Evolutionary conservation across 2,113 vertebrate species (phyloP).

Genomic region (Azemiops feae): DNA sequence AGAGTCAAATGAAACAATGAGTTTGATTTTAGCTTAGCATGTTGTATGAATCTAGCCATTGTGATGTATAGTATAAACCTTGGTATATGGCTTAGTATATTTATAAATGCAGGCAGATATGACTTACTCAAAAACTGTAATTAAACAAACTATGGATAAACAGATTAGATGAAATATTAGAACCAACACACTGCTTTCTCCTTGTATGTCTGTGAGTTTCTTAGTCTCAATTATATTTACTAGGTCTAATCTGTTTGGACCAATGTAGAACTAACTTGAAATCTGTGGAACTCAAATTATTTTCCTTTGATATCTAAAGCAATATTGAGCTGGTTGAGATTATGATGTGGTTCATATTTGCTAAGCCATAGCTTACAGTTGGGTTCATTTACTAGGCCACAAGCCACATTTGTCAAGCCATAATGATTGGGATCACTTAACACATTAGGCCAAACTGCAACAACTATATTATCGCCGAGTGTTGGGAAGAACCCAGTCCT

Average conservation of each 20-base stretch:
- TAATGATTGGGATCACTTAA: neutral
- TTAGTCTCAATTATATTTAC: neutral
- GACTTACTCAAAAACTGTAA: neutral
- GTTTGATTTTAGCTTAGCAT: neutral
- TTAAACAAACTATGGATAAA: neutral
- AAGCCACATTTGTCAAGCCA: neutral
- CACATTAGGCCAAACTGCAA: neutral
- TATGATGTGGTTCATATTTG: neutral
- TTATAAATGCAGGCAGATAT: neutral
- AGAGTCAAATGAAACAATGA: neutral
- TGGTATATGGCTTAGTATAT: neutral
- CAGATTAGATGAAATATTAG: neutral
- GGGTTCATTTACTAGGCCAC: neutral
- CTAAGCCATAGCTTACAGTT: neutral
- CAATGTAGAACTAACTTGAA: neutral
- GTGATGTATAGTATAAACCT: neutral
- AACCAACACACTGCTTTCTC: neutral
- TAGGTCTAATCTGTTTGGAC: neutral
- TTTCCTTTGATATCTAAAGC: neutral
- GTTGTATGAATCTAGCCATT: neutral
- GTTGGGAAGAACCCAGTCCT: neutral
- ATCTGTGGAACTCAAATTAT: neutral
- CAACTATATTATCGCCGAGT: neutral
- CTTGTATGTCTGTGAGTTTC: neutral
- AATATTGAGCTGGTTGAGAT: neutral